Base-by-base conservation (phyloP, 2,888 invertebrate species). In the Eupithecia pulchellata region DNA sequence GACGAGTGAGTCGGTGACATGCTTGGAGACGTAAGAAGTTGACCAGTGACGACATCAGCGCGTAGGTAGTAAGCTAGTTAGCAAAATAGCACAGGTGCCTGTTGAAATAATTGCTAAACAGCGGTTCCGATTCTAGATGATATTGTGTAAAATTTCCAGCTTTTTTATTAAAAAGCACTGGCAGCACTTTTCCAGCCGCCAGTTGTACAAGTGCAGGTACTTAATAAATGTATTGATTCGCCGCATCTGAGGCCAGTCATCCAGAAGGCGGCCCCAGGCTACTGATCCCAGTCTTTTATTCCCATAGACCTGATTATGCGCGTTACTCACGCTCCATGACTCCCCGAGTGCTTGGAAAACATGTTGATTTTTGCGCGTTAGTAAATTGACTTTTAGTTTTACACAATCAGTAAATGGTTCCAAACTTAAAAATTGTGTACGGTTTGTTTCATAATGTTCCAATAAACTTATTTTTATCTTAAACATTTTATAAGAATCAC, bases 141-240 rank as follows among this genome's bases (percentile, higher is more conserved):
- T 27, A 57, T 27, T 17, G 8, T 57, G 27, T 17, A 17, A 14
- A 27, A 27, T 29, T 57, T 14, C n/a, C 55, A 27, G 13, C 14
- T 55, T 5, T 13, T 17, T 27, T 57, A 17, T 29, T 11, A 57
- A 57, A 29, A 27, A 29, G 27, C 27, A 27, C 55, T 57, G 27
- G 55, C 27, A n/a, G n/a, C n/a, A n/a, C n/a, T 17, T 17, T 55
- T 64, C 30, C 42, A 9, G 9, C 6, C 57, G 13, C 17, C 34
- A 58, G 30, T 67, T 67, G 58, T 61, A 42, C 66, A 27, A 65
- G 5, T 55, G 62, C 25, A 66, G 27, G 67, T 58, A 72, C 73
- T 74, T 62, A 64, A 61, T 65, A 69, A 66, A 63, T 72, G 60
- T 69, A 81, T 89, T 89, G 91, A 92, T 92, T 93, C 91, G 88